Evolutionary conservation across 2,888 invertebrate genomes (phyloP).

Genomic region (Patella ulyssiponensis): DNA sequence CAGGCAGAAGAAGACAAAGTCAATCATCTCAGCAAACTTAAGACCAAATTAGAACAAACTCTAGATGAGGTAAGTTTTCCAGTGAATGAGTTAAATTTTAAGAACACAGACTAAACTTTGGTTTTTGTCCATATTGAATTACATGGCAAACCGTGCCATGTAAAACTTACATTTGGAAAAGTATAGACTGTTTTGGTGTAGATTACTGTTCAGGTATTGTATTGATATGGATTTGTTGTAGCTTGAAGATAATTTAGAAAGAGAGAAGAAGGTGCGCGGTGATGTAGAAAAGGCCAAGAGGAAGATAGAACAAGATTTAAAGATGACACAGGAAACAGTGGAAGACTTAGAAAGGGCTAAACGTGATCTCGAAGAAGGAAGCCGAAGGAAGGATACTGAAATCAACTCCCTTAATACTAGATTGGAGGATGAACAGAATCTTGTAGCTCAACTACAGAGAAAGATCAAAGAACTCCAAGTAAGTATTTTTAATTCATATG

Average conservation of each 20-base stretch:
- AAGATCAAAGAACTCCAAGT: conserved; percentile 98
- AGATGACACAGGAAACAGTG: conserved; percentile 75
- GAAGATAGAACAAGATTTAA: conserved; percentile 98
- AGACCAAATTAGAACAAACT: conserved; percentile 98
- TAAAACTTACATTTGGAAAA: too few relatives aligned
- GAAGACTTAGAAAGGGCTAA: conserved; percentile 65
- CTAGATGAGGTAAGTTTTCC: conserved; percentile 95
- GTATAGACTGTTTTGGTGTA: too few relatives aligned
- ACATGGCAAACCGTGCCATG: too few relatives aligned
- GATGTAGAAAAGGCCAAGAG: conserved; percentile 98
- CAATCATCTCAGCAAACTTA: conserved; percentile 99
- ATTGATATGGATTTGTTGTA: neutral
- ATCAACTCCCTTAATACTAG: conserved; percentile 91
- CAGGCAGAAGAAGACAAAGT: conserved; percentile 97
- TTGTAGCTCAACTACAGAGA: conserved; percentile 95
- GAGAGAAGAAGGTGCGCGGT: conserved; percentile 97
- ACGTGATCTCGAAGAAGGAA: conserved; percentile 61
- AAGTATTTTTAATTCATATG: too few relatives aligned
- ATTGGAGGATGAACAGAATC: conserved; percentile 97
- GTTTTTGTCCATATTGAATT: too few relatives aligned
- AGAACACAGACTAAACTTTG: too few relatives aligned
- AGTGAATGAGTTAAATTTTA: conserved; percentile 76
- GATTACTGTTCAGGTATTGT: neutral
- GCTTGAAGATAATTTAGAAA: conserved; percentile 96
- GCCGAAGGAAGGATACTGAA: conserved; percentile 90